A percentile compares a stretch with the other conserved stretches of the same genome.
phyloP scores from a whole-genome alignment of 2,113 vertebrate species.

The Cyanoderma ruficeps region DNA sequence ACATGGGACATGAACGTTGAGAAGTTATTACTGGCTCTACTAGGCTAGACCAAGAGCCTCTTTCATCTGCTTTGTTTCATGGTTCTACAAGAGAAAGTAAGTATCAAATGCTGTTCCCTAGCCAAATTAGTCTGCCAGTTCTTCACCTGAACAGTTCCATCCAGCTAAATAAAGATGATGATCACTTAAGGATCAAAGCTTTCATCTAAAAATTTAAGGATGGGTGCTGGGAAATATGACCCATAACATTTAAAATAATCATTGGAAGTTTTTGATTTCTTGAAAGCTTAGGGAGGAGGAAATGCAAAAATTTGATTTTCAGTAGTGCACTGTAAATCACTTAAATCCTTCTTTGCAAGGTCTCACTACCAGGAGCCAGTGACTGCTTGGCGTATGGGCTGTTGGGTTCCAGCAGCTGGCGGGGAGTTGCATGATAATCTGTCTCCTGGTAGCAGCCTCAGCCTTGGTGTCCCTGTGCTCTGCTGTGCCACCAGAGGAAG shows the following conservation, averaged over 20 bases:
- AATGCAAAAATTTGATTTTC: background rate
- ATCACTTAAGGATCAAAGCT: background rate
- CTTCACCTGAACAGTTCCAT: background rate
- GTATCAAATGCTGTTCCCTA: background rate
- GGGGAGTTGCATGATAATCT: background rate
- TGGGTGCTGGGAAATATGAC: background rate
- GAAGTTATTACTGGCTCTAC: background rate
- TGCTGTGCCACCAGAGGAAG: background rate
- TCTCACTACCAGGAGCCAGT: background rate
- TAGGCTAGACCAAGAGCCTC: background rate
- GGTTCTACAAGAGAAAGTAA: background rate
- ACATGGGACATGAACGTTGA: background rate
- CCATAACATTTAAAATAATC: accelerated
- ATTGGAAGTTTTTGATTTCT: background rate
- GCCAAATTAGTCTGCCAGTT: background rate
- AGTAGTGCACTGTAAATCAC: background rate
- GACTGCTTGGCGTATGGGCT: background rate
- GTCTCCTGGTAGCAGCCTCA: background rate
- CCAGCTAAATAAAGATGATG: background rate
- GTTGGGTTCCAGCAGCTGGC: background rate
- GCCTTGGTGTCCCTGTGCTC: background rate
- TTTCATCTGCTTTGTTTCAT: background rate
- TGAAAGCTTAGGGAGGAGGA: background rate
- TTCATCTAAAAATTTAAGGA: background rate
- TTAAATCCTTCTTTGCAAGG: background rate